Evolutionary conservation across 2,888 invertebrate species (phyloP), one percentile per base, ranked within the genome.

Genomic region (Hanleya hanleyi): DNA sequence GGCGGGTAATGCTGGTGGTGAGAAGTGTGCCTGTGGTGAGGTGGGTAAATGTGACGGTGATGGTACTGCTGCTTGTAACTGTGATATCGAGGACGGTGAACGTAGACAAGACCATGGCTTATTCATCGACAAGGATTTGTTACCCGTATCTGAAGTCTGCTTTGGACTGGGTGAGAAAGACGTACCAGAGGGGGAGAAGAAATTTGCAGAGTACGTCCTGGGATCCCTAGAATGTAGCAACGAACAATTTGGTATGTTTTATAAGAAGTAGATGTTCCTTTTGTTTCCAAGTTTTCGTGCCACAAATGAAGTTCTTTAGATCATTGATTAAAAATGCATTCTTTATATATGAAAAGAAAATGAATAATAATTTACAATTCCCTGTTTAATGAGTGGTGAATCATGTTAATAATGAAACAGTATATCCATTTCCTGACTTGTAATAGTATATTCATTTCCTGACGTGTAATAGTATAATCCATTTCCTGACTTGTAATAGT

Each of bases 1-100:
- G 57, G 57, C 57, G 22, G 57, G 57, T 57, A 57, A 57, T 57
- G 57, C 57, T 26, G 57, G 57, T 7, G 57, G 57, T 29, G 57
- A 57, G 2, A 57, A 57, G 9, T 57, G 57, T 57, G 57, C 57
- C 57, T 57, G 57, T 57, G 57, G 57, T 29, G 57, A 57, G 29
- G 57, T 57, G 22, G 57, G 57, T 4, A 57, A 57, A 26, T 57
- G 57, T 57, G 57, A 57, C 26, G 9, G 9, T 15, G 32, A 26
- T 57, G 57, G 57, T 29, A n/a, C n/a, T n/a, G n/a, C n/a, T n/a
- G 32, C 22, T 32, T 57, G 57, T 57, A 57, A 57, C 26, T 57
- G 57, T 57, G 57, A 57, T 57, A 32, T 29, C 15, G 15, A 22
- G 22, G 57, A 57, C 29, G 57, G 57, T 15, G 29, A 57, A 57